These are phyloP conservation scores for Sebastes steindachneri DNA, from an alignment of 2,797 vertebrate genomes.

Conservation along the genomic window DNA sequence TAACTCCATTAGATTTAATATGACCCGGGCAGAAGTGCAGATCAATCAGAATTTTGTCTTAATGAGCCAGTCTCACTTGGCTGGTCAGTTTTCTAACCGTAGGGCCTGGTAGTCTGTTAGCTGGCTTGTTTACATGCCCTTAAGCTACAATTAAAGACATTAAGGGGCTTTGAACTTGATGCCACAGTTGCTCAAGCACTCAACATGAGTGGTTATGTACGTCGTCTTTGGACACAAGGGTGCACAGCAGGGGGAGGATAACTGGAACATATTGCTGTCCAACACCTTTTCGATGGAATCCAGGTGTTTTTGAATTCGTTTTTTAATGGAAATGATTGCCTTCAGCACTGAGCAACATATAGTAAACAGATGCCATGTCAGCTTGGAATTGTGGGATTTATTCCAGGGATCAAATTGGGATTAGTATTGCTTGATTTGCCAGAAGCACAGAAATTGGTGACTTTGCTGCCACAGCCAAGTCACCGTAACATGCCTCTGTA, in stretches of 20 bases:
- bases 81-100: slow-evolving; percentile 6
- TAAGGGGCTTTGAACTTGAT: background rate
- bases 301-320: background rate
- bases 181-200: background rate
- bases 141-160: background rate
- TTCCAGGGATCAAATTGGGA: background rate
- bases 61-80: slow-evolving; percentile 22
- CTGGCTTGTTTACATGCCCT: slow-evolving; percentile 18
- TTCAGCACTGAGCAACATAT: background rate
- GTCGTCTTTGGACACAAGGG: background rate
- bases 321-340: background rate
- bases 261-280: background rate
- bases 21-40: slow-evolving; percentile 15
- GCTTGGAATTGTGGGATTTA: background rate
- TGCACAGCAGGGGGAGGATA: background rate
- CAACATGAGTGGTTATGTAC: background rate
- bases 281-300: background rate
- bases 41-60: slow-evolving; percentile 34
- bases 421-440: background rate
- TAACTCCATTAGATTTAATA: slow-evolving; percentile 26
- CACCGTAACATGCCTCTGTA: too few species aligned
- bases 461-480: background rate
- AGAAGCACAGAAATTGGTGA: background rate
- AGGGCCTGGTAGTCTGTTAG: background rate
- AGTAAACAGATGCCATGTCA: background rate